Evolutionary conservation across 1,140 invertebrate genomes (phyloP).

Genomic region (Zaprionus camerounensis): DNA sequence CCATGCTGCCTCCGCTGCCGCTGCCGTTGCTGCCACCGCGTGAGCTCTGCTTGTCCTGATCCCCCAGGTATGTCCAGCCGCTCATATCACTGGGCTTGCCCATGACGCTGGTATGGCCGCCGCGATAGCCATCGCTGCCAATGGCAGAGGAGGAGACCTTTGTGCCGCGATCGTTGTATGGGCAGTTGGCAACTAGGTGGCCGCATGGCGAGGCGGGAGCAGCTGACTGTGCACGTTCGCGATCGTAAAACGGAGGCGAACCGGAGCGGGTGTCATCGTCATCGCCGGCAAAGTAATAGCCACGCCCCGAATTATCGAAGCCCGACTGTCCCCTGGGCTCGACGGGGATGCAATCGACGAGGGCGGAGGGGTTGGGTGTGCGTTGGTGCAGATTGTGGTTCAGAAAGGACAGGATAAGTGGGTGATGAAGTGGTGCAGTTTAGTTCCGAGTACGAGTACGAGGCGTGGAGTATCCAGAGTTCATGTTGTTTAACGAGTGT

Average conservation of each 20-base stretch:
- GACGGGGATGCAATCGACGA: not conserved
- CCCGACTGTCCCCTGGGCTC: constrained; percentile 77
- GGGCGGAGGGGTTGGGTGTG: constrained; percentile 8
- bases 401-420: constrained; percentile 37
- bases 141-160: constrained; percentile 73
- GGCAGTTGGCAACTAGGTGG: constrained; percentile 63
- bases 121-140: constrained; percentile 62
- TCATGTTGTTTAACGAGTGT: constrained; percentile 47
- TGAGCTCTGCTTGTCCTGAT: constrained; percentile 62
- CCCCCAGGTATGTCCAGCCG: constrained; percentile 77
- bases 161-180: constrained; percentile 57
- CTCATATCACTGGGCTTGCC: constrained; percentile 38
- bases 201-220: constrained; percentile 56
- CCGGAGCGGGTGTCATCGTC: constrained; percentile 72
- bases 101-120: constrained; percentile 62
- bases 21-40: constrained; percentile 16
- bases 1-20: constrained; percentile 17
- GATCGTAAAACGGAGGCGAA: constrained; percentile 50
- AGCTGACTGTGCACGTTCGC: constrained; percentile 39
- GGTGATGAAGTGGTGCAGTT: constrained; percentile 53
- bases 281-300: constrained; percentile 84
- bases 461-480: constrained; percentile 63
- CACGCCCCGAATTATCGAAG: constrained; percentile 84
- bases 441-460: constrained; percentile 36
- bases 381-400: constrained; percentile 48